phyloP scores from a whole-genome alignment of 2,113 vertebrate genomes.

The Tyrannus savana region DNA sequence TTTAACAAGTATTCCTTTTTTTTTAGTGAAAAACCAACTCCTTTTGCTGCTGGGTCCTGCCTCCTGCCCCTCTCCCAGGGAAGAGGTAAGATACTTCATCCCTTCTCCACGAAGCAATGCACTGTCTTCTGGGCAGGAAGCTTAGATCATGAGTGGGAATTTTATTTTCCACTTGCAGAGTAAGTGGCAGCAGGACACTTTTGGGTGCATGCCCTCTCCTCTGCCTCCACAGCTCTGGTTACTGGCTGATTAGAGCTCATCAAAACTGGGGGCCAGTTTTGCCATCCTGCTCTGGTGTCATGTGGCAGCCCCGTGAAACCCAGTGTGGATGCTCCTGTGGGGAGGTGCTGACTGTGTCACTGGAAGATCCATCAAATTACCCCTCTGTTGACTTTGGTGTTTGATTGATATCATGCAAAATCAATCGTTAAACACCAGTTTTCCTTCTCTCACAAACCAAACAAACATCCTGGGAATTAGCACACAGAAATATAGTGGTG shows the following conservation, averaged over 20 bases:
- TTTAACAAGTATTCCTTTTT: neutral
- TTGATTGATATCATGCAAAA: neutral
- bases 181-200: neutral
- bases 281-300: neutral
- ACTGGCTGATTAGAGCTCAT: neutral
- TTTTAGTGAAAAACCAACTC: neutral
- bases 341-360: neutral
- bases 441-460: neutral
- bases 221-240: neutral
- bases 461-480: neutral
- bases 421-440: neutral
- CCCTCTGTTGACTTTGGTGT: accelerated
- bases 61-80: neutral
- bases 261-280: neutral
- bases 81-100: neutral
- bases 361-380: neutral
- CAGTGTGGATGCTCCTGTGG: neutral
- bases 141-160: neutral
- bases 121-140: neutral
- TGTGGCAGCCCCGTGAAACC: neutral
- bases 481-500: neutral
- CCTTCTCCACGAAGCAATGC: neutral
- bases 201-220: neutral
- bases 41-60: neutral
- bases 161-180: neutral